Evolutionary conservation across 2,113 vertebrate genomes (phyloP), one percentile per base, ranked within the genome.

Genomic region (Oostethus manadensis): DNA sequence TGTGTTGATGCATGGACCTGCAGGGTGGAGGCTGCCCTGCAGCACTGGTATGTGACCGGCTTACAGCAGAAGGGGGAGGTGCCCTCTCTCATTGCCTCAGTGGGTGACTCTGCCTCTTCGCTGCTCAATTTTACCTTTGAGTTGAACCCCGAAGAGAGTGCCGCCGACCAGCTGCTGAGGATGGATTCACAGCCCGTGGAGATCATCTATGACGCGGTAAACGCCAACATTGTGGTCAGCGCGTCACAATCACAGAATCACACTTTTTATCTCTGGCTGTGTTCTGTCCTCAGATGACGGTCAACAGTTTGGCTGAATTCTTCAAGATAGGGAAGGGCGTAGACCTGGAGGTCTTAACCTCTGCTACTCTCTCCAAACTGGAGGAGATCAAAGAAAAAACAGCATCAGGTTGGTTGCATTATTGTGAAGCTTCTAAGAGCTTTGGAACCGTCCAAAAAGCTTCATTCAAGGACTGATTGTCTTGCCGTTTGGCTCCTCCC

Each of bases 371-470:
- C 64, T 93, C 91, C 78, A 99, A 98, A 53, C 81, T 98, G 26
- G 96, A 99, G 76, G 94, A 99, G 89, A 94, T 99, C 71, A 99
- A 96, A 85, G 94, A 98, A 65, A 96, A 88, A 80, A 99, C 96
- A 0, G 92, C 96, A 29, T 76, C 90, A 85, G 94, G 96, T 98
- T 66, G 76, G 66, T 44, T 42, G 14, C 11, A 42, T 42, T 38
- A 11, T 38, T 42, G 11, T 14, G 4, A 11, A 14, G 38, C 11
- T 42, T 42, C 35, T 38, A 9, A 11, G 35, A 38, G 35, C 35
- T 11, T 38, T 38, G 10, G 35, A 38, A 38, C 35, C 0, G 35
- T 38, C 35, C 35, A 10, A 8, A 8, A 38, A 8, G 35, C 35
- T 38, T 38, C 35, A 38, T 38, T 38, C 8, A 10, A 10, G 35